Evolutionary conservation across 1,140 invertebrate species (phyloP), one percentile per base, ranked within the genome.

Genomic region (Drosophila paulistorum): DNA sequence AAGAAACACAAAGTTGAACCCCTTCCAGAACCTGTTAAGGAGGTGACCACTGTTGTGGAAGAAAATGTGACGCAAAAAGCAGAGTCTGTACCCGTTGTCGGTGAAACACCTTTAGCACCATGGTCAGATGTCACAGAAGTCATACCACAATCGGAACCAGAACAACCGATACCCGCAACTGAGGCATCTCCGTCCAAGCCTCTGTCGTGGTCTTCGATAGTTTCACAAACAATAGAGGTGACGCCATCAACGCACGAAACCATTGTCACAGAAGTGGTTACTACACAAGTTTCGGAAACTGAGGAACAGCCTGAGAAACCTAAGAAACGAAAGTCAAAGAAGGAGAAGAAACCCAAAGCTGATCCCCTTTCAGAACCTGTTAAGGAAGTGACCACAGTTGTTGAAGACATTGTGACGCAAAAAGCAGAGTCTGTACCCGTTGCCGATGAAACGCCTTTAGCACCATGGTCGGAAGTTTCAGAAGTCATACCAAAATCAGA

Each of bases 301-400:
- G 0, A 35, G 14, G 11, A 23, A 4, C 48, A 35, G 1, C 62
- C 17, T 11, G 42, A 70, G 23, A 26, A n/a, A 30, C 20, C 26
- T 6, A 48, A 48, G 7, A 39, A 39, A 39, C 55, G 59, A 35
- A 78, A 82, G 30, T 1, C 61, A 2, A 82, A 57, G 33, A 74
- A 77, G 14, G 70, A 77, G 0, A 57, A 60, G 20, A 77, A 77
- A 51, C 6, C 68, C 0, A 64, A 79, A 10, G 2, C 2, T 1
- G 63, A 65, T 7, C 42, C 41, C n/a, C n/a, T 41, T n/a, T 7
- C 63, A 6, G 59, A 67, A 20, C 51, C 68, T 1, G 45, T 42
- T 23, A 54, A 20, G 4, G 26, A 61, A 39, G 23, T 54, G 37
- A 0, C 41, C 1, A 17, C 3, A 13, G 33, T 35, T 35, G 33